Evolutionary conservation across 2,888 invertebrate species (phyloP).

Genomic region (Leucoma salicis): DNA sequence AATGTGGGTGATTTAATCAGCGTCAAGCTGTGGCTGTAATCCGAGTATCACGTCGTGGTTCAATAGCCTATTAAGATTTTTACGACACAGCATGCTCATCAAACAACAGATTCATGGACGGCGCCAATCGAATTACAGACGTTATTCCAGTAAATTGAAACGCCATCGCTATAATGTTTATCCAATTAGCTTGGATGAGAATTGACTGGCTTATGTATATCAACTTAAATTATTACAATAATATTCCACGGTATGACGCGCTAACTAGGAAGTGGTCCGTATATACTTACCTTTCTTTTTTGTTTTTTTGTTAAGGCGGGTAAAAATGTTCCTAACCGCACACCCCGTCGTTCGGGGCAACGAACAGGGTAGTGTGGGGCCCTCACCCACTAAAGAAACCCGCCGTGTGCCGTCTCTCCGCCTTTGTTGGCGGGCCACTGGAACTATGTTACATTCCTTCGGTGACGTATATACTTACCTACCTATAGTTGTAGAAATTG

Average conservation of each 20-base stretch:
- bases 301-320: too few species aligned
- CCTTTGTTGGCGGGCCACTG: too few species aligned
- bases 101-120: slow-evolving; percentile 35
- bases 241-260: neutral
- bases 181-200: slow-evolving; percentile 5
- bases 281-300: too few species aligned
- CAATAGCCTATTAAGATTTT: slow-evolving; percentile 48
- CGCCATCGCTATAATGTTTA: neutral
- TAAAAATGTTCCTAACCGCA: too few species aligned
- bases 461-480: too few species aligned
- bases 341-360: too few species aligned
- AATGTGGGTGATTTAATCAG: slow-evolving; percentile 44
- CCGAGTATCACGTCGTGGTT: slow-evolving; percentile 30
- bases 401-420: too few species aligned
- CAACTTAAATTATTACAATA: neutral
- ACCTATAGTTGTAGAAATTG: too few species aligned
- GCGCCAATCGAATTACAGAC: slow-evolving; percentile 18
- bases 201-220: neutral
- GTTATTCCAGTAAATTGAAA: slow-evolving; percentile 13
- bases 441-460: too few species aligned
- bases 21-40: slow-evolving; percentile 40
- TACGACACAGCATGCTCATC: slow-evolving; percentile 42
- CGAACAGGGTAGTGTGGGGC: too few species aligned
- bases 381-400: too few species aligned
- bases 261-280: neutral